These are phyloP conservation scores for Neolamprologus hecqui DNA, from an alignment of 2,113 vertebrate species.

Conservation along the genomic window DNA sequence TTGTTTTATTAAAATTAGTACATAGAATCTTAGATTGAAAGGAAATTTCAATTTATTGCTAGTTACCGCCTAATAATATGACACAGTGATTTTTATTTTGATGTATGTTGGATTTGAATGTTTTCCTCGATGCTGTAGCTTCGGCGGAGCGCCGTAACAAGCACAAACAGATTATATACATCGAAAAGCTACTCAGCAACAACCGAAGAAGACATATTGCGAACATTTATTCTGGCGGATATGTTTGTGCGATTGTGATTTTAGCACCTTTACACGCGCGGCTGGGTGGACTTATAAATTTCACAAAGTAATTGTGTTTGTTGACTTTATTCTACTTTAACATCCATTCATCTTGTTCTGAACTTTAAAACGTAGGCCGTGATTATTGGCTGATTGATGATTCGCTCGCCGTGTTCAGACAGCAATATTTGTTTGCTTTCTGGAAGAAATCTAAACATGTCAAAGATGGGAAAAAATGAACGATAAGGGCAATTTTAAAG, in stretches of 20 bases:
- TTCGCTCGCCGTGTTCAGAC: not conserved
- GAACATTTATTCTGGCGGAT: not conserved
- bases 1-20: not conserved
- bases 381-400: not conserved
- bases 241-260: not conserved
- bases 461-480: not conserved
- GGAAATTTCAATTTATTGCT: not conserved
- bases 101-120: not conserved
- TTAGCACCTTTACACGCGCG: not conserved
- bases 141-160: not conserved
- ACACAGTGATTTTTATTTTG: not conserved
- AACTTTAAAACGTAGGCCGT: not conserved
- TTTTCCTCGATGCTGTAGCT: not conserved
- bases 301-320: not conserved
- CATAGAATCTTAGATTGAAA: fast-evolving
- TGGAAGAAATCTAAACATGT: not conserved
- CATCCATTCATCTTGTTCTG: not conserved
- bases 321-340: not conserved
- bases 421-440: not conserved
- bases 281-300: not conserved
- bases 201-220: not conserved
- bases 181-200: not conserved
- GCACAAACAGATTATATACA: not conserved
- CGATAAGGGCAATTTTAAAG: not conserved
- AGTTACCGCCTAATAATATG: not conserved